phyloP scores from a whole-genome alignment of 2,888 invertebrate species.

The Drosophila subquinaria region DNA sequence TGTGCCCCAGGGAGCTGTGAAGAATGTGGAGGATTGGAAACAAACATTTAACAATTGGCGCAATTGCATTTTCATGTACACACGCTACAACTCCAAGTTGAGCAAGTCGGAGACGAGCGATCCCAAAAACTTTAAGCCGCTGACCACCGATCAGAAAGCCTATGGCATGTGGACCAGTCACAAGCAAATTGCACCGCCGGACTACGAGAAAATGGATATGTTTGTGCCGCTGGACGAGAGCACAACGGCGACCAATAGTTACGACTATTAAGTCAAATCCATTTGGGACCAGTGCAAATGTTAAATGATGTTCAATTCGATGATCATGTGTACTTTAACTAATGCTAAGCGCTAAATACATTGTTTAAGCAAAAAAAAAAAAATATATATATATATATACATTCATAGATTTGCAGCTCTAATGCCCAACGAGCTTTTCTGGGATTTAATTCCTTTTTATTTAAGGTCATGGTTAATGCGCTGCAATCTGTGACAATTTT shows the following conservation, averaged over 20 bases:
- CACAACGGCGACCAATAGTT: constrained; percentile 76
- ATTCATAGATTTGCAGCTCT: constrained; percentile 5
- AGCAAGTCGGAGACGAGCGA: constrained; percentile 81
- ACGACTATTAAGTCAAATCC: constrained; percentile 72
- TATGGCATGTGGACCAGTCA: constrained; percentile 84
- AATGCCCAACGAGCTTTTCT: not conserved
- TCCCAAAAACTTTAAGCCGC: constrained; percentile 82
- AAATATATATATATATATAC: too few species aligned
- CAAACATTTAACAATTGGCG: constrained; percentile 84
- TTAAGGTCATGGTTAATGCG: not conserved
- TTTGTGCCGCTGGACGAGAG: constrained; percentile 78
- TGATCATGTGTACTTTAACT: constrained; percentile 75
- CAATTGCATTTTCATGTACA: constrained; percentile 83
- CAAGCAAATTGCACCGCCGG: constrained; percentile 79
- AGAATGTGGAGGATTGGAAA: constrained; percentile 84
- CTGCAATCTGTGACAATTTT: constrained; percentile 6
- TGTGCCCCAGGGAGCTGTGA: constrained; percentile 82
- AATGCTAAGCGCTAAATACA: constrained; percentile 74
- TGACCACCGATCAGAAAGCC: constrained; percentile 83
- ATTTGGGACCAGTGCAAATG: constrained; percentile 52
- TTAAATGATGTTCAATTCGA: constrained; percentile 51
- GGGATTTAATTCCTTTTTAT: not conserved
- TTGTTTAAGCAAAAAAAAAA: constrained; percentile 54
- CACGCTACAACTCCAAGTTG: constrained; percentile 83
- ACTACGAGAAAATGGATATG: constrained; percentile 82